Evolutionary conservation across 2,113 vertebrate genomes (phyloP).

Genomic region (Protobothrops flavoviridis): DNA sequence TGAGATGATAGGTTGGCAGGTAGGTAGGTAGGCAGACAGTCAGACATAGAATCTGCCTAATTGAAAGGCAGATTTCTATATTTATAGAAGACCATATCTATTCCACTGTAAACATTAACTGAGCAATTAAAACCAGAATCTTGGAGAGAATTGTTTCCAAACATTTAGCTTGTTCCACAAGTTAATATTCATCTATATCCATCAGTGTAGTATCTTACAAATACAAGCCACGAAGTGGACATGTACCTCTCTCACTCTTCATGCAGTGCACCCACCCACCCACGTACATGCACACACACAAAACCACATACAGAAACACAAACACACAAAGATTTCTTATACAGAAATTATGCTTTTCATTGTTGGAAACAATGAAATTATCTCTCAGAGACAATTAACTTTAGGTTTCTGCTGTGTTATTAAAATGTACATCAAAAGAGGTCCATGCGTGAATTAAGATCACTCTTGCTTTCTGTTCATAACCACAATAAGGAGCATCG

Average conservation of each 20-base stretch:
- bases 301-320: neutral
- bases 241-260: neutral
- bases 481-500: neutral
- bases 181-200: neutral
- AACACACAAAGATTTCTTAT: neutral
- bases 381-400: constrained; percentile 5
- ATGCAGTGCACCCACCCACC: neutral
- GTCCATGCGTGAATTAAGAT: neutral
- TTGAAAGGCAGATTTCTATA: neutral
- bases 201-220: neutral
- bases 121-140: neutral
- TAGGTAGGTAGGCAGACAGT: neutral
- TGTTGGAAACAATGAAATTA: neutral
- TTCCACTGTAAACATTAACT: neutral
- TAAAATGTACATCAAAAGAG: constrained; percentile 28
- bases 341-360: neutral
- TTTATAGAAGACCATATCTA: neutral
- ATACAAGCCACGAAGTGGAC: neutral
- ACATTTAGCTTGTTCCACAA: neutral
- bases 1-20: neutral
- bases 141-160: neutral
- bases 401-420: constrained; percentile 15
- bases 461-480: neutral
- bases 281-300: too few relatives aligned
- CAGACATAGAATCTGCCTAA: neutral